phyloP scores from a whole-genome alignment of 2,113 vertebrate genomes.

The Chaetura pelagica region DNA sequence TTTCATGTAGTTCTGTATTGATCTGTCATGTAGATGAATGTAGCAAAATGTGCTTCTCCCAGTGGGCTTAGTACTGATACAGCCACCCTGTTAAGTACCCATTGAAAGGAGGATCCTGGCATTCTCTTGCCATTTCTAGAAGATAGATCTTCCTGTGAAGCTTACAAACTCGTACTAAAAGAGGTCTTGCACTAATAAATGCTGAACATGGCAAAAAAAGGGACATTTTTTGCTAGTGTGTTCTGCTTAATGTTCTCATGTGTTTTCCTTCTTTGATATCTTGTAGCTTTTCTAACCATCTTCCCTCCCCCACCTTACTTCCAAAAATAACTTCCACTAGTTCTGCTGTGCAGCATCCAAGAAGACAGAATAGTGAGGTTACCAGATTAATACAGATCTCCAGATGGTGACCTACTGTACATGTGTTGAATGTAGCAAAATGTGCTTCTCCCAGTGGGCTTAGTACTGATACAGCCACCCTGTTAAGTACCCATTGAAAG shows the following conservation, averaged over 20 bases:
- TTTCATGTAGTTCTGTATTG: not conserved
- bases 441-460: not conserved
- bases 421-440: too few species aligned
- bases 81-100: not conserved
- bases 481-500: not conserved
- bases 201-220: not conserved
- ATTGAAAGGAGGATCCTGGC: not conserved
- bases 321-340: slow-evolving; percentile 35
- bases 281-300: slow-evolving; percentile 13
- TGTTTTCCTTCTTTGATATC: slow-evolving; percentile 20
- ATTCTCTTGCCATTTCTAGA: not conserved
- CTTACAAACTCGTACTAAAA: not conserved
- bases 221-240: not conserved
- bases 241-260: not conserved
- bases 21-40: not conserved
- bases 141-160: not conserved
- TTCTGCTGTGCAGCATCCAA: slow-evolving; percentile 37
- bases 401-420: slow-evolving; percentile 45
- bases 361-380: slow-evolving; percentile 6
- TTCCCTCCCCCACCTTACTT: slow-evolving; percentile 45
- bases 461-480: not conserved
- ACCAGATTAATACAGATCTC: slow-evolving; percentile 40
- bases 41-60: not conserved
- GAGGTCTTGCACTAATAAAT: not conserved
- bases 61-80: not conserved